Conservation (phyloP, 1,140 invertebrate species). For the Drosophila murphyi region DNA sequence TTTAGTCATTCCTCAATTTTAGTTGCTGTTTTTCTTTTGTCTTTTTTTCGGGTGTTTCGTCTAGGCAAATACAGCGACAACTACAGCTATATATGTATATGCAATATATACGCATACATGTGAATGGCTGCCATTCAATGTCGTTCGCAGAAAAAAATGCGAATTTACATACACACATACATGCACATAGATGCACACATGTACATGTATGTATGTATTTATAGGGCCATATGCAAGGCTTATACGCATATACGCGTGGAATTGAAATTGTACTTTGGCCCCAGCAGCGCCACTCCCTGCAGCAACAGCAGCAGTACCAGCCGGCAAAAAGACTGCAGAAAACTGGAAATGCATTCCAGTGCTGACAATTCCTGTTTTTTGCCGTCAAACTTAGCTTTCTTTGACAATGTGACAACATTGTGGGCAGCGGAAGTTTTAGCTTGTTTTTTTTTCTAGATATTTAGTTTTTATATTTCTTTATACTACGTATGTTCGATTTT, state of each 20-base stretch:
- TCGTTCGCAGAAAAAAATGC: conserved; percentile 18
- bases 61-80: conserved; percentile 21
- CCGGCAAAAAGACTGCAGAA: conserved; percentile 44
- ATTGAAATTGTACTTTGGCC: conserved; percentile 70
- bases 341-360: conserved; percentile 40
- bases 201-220: conserved; percentile 1
- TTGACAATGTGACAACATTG: background rate
- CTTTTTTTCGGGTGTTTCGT: conserved; percentile 23
- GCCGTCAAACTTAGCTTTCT: background rate
- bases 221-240: conserved; percentile 38
- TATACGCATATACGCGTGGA: conserved; percentile 35
- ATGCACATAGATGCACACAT: background rate
- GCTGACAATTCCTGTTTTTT: background rate
- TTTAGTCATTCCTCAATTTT: conserved; percentile 39
- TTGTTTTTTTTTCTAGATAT: background rate
- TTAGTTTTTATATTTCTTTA: too few species aligned
- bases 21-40: conserved; percentile 8
- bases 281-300: conserved; percentile 51
- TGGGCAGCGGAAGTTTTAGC: background rate
- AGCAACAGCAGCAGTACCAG: conserved; percentile 12
- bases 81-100: conserved; percentile 8
- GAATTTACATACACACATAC: background rate
- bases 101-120: background rate
- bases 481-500: too few species aligned
- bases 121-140: conserved; percentile 41